phyloP scores from a whole-genome alignment of 2,888 invertebrate species.

The Cepaea hortensis region DNA sequence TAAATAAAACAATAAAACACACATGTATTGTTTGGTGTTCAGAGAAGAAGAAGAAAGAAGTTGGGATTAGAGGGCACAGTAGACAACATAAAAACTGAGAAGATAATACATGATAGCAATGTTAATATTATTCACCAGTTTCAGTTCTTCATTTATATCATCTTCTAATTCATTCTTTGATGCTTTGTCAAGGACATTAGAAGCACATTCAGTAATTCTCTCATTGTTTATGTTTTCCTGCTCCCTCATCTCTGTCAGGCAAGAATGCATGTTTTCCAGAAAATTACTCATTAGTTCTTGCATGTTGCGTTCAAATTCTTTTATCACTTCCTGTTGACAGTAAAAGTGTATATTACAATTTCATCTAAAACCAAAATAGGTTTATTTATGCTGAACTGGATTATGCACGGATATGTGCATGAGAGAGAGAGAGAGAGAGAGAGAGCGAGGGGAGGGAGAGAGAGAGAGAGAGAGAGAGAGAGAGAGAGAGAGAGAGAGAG shows the following conservation, averaged over 20 bases:
- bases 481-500: no score
- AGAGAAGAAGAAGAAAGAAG: no score
- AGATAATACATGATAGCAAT: no score
- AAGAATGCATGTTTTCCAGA: constrained; percentile 73
- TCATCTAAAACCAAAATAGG: not conserved
- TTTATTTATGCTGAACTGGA: no score
- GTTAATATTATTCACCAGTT: constrained; percentile 65
- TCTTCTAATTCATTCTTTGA: constrained; percentile 76
- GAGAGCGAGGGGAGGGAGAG: not conserved
- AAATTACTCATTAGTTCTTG: constrained; percentile 79
- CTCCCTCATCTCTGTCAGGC: constrained; percentile 72
- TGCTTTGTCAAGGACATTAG: constrained; percentile 74
- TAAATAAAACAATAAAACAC: no score
- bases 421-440: not conserved
- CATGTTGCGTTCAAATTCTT: constrained; percentile 85
- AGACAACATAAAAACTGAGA: no score
- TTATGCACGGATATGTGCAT: no score
- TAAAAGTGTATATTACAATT: not conserved
- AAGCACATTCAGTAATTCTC: constrained; percentile 73
- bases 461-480: no score
- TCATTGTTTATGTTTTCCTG: constrained; percentile 75
- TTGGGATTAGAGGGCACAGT: no score
- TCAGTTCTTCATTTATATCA: constrained; percentile 74
- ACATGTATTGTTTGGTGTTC: no score
- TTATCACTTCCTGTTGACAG: constrained; percentile 82